Percentiles rank a stretch among this genome's conserved stretches.
phyloP scores from a whole-genome alignment of 2,113 vertebrate species.

The Zeus faber region DNA sequence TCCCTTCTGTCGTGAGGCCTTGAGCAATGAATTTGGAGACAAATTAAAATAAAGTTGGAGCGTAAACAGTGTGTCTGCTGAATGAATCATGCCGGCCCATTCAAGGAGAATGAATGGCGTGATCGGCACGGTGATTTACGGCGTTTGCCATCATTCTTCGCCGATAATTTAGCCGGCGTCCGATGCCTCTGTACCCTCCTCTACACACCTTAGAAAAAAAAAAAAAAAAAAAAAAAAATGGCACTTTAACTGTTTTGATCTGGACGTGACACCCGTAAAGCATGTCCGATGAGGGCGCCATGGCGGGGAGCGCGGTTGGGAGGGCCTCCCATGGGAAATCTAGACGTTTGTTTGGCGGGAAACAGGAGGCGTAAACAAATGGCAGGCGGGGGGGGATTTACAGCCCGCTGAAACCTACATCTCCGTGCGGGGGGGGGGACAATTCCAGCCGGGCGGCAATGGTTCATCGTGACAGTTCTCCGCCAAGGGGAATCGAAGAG shows the following conservation, averaged over 20 bases:
- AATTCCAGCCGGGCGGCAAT: constrained; percentile 55
- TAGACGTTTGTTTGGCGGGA: constrained; percentile 71
- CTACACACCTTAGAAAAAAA: background rate
- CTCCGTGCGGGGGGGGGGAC: constrained; percentile 54
- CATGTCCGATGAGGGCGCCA: constrained; percentile 44
- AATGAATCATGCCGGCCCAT: constrained; percentile 44
- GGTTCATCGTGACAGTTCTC: constrained; percentile 58
- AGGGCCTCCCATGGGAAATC: constrained; percentile 69
- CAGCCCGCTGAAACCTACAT: constrained; percentile 60
- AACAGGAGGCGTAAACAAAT: constrained; percentile 71
- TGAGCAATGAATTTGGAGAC: constrained; percentile 44
- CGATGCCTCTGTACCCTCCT: constrained; percentile 11
- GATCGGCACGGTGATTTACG: constrained; percentile 50
- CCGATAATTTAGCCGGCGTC: constrained; percentile 33
- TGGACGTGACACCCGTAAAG: constrained; percentile 47
- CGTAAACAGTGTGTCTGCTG: constrained; percentile 36
- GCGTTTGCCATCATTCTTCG: constrained; percentile 27
- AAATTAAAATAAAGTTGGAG: constrained; percentile 47
- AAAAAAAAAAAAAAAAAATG: constrained; percentile 45
- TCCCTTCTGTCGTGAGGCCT: constrained; percentile 2
- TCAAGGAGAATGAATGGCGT: constrained; percentile 32
- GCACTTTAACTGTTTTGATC: constrained; percentile 61
- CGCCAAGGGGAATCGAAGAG: constrained; percentile 36
- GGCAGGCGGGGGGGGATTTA: constrained; percentile 59
- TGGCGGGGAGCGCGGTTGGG: background rate